These are phyloP conservation scores for Meloidogyne hapla DNA, from an alignment of 1,140 invertebrate genomes.

Conservation along the genomic window DNA sequence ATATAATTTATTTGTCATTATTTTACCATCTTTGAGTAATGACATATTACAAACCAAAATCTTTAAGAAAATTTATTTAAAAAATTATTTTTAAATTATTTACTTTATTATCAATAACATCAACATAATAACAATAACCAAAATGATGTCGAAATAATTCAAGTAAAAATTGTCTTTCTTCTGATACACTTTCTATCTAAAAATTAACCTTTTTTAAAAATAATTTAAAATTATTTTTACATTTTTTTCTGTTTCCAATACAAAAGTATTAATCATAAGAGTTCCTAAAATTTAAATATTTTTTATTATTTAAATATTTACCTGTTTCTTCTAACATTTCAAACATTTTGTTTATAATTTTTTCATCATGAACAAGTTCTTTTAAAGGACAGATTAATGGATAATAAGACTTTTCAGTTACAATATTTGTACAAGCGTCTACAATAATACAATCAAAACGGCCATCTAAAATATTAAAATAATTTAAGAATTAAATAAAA, in stretches of 20 bases:
- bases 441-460: conserved; percentile 21
- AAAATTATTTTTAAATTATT: background rate
- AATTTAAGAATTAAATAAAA: too few species aligned
- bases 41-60: background rate
- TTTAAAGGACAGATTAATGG: conserved; percentile 15
- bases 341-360: conserved; percentile 19
- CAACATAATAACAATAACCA: conserved; percentile 21
- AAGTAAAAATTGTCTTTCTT: conserved; percentile 16
- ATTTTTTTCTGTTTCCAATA: conserved; percentile 1
- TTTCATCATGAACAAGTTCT: conserved; percentile 7
- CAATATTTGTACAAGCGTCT: conserved; percentile 3
- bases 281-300: background rate
- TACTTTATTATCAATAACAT: conserved; percentile 4
- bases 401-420: background rate
- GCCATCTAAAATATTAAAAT: conserved; percentile 11
- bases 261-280: conserved; percentile 24
- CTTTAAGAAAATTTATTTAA: background rate
- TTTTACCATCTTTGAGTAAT: background rate
- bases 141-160: conserved; percentile 24
- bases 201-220: background rate
- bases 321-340: conserved; percentile 15
- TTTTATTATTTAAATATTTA: conserved; percentile 8
- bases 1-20: conserved; percentile 2
- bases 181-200: background rate
- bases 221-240: background rate